Evolutionary conservation across 2,797 vertebrate genomes (phyloP).

Genomic region (Stomatorhinus walkeri): DNA sequence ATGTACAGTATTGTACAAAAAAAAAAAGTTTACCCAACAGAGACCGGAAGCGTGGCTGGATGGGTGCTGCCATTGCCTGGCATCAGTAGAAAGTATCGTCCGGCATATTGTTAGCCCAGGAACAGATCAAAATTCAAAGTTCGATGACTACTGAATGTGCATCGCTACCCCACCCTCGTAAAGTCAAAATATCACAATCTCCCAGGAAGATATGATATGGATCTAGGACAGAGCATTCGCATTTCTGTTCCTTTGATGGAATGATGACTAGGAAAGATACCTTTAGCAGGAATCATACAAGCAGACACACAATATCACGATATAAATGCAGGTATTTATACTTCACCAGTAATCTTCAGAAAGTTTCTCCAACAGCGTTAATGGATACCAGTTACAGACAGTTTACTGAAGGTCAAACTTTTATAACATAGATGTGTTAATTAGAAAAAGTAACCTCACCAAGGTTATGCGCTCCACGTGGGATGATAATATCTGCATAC

Average conservation of each 20-base stretch:
- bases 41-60: neutral
- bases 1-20: neutral
- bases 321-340: neutral
- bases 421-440: neutral
- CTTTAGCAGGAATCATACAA: neutral
- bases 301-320: neutral
- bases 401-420: neutral
- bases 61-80: neutral
- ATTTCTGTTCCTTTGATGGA: neutral
- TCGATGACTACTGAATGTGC: neutral
- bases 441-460: slow-evolving; percentile 61
- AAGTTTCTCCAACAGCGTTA: neutral
- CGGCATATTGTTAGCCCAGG: neutral
- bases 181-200: neutral
- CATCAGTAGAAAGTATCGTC: neutral
- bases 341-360: neutral
- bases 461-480: slow-evolving; percentile 83
- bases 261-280: neutral
- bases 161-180: neutral
- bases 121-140: neutral
- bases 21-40: neutral
- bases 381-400: neutral
- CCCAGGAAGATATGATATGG: neutral
- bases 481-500: slow-evolving; percentile 90
- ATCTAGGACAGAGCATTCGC: neutral